Conservation (phyloP, 1,140 invertebrate species). For the Ylistrum balloti region DNA sequence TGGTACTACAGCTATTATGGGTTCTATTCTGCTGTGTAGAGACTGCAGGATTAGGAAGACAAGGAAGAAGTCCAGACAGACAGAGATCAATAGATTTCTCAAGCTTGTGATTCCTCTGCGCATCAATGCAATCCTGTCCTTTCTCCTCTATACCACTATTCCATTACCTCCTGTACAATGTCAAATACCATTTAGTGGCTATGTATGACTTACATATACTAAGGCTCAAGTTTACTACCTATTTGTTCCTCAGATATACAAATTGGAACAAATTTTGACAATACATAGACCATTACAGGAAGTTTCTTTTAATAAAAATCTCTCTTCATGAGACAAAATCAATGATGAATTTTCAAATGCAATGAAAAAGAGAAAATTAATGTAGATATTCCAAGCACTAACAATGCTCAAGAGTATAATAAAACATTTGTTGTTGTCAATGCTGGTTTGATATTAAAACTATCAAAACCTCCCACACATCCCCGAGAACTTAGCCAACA, state of each 20-base stretch:
- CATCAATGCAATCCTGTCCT: background rate
- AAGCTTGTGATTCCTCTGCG: background rate
- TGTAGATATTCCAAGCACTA: background rate
- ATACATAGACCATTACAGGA: too few species aligned
- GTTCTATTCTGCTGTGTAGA: too few species aligned
- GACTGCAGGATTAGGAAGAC: too few species aligned
- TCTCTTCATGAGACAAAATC: background rate
- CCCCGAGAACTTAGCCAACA: background rate
- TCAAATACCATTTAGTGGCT: background rate
- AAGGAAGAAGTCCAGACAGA: background rate
- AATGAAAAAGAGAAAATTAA: too few species aligned
- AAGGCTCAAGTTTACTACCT: background rate
- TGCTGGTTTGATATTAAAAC: background rate
- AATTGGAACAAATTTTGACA: background rate
- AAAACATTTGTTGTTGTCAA: background rate
- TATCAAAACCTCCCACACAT: background rate
- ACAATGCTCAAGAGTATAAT: background rate
- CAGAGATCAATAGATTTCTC: background rate
- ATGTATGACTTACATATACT: background rate
- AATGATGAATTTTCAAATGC: background rate
- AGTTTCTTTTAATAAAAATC: background rate
- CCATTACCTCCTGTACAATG: background rate
- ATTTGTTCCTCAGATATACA: background rate
- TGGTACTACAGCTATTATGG: too few species aligned
- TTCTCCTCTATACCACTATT: background rate